These are phyloP conservation scores for Nothoprocta pentlandii DNA, from an alignment of 2,113 vertebrate species.

Conservation along the genomic window DNA sequence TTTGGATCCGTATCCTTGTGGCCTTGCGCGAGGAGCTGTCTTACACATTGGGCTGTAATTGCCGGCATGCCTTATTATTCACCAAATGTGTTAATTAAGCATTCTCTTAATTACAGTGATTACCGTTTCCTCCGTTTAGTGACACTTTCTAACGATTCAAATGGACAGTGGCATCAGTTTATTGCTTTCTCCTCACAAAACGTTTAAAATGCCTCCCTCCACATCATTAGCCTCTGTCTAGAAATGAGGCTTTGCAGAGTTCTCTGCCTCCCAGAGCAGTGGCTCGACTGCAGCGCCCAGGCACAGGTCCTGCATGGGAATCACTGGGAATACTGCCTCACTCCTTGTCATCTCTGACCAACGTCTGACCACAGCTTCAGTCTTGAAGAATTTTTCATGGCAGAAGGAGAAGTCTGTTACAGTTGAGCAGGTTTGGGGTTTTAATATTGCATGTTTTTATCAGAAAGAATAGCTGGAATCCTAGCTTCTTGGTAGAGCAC, in stretches of 20 bases:
- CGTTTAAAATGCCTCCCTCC: neutral
- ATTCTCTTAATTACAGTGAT: constrained; percentile 72
- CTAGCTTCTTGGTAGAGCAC: neutral
- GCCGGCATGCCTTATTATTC: constrained; percentile 51
- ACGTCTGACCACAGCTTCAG: neutral
- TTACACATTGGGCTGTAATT: constrained; percentile 25
- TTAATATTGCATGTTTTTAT: neutral
- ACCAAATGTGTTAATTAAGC: constrained; percentile 65
- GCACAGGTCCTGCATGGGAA: accelerated
- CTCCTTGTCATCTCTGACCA: neutral
- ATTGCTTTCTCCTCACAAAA: constrained; percentile 41
- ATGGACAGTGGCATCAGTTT: constrained; percentile 42
- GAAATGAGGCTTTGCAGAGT: neutral
- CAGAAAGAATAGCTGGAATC: neutral
- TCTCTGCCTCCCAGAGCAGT: neutral
- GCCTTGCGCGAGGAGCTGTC: neutral
- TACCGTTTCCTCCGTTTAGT: constrained; percentile 61
- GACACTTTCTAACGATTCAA: constrained; percentile 51
- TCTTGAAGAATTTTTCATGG: neutral
- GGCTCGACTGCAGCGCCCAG: neutral
- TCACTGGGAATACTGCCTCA: neutral
- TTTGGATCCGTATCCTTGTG: neutral
- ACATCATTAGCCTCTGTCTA: neutral
- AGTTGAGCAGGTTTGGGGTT: neutral
- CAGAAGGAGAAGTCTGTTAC: neutral